phyloP scores from a whole-genome alignment of 2,113 vertebrate genomes.

The Psettodes erumei region DNA sequence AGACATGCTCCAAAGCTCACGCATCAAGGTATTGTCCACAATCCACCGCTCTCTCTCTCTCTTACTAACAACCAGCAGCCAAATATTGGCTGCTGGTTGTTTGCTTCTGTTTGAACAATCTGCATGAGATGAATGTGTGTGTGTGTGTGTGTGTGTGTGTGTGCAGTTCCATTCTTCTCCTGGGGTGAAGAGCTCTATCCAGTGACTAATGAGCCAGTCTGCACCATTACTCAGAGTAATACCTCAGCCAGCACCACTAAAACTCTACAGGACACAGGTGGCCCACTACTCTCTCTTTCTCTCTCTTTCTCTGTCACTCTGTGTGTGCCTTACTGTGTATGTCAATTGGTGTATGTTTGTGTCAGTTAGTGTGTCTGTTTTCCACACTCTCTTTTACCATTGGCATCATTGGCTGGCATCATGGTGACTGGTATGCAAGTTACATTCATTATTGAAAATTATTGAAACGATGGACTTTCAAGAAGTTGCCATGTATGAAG shows the following conservation, averaged over 20 bases:
- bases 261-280: conserved; percentile 54
- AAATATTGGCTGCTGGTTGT: conserved; percentile 1
- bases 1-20: conserved; percentile 17
- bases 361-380: neutral
- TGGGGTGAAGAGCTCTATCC: conserved; percentile 45
- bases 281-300: conserved; percentile 6
- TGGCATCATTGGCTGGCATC: too few relatives aligned
- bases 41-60: neutral
- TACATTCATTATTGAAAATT: neutral
- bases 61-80: conserved; percentile 5
- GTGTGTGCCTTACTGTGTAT: conserved; percentile 18
- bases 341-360: conserved; percentile 1
- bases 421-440: neutral
- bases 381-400: too few relatives aligned
- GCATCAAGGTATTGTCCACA: conserved; percentile 4
- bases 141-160: conserved; percentile 4
- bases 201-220: conserved; percentile 62
- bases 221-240: conserved; percentile 61
- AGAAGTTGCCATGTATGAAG: neutral
- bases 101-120: conserved; percentile 37
- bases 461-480: neutral
- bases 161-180: conserved; percentile 50
- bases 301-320: neutral
- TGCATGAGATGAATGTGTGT: conserved; percentile 3
- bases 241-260: conserved; percentile 53